These are phyloP conservation scores for Anarrhichthys ocellatus DNA, from an alignment of 2,113 vertebrate species.

Conservation along the genomic window DNA sequence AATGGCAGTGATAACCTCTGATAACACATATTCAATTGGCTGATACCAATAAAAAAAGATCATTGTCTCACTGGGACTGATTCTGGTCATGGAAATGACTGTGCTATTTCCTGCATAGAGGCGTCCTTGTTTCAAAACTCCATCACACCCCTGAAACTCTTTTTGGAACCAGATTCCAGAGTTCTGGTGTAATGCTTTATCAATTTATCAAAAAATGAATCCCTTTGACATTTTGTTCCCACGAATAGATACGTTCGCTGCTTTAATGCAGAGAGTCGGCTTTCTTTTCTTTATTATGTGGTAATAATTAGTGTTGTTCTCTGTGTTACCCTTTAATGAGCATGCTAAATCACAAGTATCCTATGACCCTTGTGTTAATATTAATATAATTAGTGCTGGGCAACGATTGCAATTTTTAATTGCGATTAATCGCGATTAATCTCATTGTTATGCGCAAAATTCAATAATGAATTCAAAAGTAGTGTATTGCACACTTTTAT, in stretches of 20 bases:
- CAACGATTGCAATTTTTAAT: too few relatives aligned
- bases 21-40: too few relatives aligned
- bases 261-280: background rate
- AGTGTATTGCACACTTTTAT: too few relatives aligned
- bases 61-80: background rate
- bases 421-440: too few relatives aligned
- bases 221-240: slow-evolving; percentile 68
- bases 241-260: slow-evolving; percentile 29
- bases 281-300: slow-evolving; percentile 52
- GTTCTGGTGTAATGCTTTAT: background rate
- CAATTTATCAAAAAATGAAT: slow-evolving; percentile 59
- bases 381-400: too few relatives aligned
- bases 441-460: too few relatives aligned
- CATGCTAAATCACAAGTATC: background rate
- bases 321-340: background rate
- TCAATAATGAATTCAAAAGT: too few relatives aligned
- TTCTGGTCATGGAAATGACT: background rate
- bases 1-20: too few relatives aligned
- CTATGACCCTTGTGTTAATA: too few relatives aligned
- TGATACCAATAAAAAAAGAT: too few relatives aligned
- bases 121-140: background rate
- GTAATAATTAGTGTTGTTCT: slow-evolving; percentile 53
- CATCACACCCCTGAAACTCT: background rate
- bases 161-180: background rate
- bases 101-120: background rate